Conservation (phyloP, 1,140 invertebrate species). For the Lepidurus apus region DNA sequence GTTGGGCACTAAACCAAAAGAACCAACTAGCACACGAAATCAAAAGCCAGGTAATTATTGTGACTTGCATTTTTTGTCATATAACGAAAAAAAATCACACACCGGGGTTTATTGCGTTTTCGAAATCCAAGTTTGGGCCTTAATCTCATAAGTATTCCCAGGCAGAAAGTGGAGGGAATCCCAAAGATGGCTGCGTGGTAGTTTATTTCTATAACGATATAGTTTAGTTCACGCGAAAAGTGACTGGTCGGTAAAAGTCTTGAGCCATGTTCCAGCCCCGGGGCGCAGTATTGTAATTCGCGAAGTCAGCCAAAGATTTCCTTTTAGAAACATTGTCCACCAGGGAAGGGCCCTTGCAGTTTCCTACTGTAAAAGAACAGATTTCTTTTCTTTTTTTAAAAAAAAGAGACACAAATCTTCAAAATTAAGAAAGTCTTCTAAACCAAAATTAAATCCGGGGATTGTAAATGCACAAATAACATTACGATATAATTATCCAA, state of each 20-base stretch:
- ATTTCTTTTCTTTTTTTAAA: too few relatives aligned
- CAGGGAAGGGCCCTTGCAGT: not conserved
- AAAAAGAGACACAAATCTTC: too few relatives aligned
- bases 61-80: not conserved
- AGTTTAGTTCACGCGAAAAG: conserved; percentile 46
- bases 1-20: conserved; percentile 5
- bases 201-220: not conserved
- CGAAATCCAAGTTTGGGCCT: not conserved
- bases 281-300: conserved; percentile 73
- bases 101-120: conserved; percentile 5
- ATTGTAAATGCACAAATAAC: too few relatives aligned
- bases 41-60: conserved; percentile 17
- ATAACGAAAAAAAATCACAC: not conserved
- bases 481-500: too few relatives aligned
- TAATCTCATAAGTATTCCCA: not conserved
- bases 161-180: not conserved
- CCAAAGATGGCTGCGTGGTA: not conserved
- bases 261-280: conserved; percentile 59
- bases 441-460: too few relatives aligned
- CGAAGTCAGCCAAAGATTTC: conserved; percentile 42
- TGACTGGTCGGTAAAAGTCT: conserved; percentile 61
- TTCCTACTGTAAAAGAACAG: not conserved
- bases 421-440: too few relatives aligned
- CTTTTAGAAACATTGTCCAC: conserved; percentile 44
- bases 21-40: conserved; percentile 10